Conservation (phyloP, 2,797 vertebrate species). For the Craterocephalus amniculus region DNA sequence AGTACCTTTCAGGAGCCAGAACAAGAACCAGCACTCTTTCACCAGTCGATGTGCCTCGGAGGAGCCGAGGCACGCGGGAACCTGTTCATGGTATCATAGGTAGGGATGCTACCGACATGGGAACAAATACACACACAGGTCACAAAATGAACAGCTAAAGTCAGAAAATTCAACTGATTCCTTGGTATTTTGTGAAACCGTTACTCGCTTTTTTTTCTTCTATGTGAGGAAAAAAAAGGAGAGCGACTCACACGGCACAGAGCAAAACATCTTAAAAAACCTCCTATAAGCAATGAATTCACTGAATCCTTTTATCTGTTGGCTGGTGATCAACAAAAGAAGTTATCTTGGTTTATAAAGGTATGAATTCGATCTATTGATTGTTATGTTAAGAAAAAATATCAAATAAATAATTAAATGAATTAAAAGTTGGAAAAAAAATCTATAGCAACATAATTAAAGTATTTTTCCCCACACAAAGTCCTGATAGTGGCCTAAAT, state of each 20-base stretch:
- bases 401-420: too few relatives aligned
- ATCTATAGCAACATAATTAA: too few relatives aligned
- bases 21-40: conserved; percentile 67
- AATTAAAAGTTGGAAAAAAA: too few relatives aligned
- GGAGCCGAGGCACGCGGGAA: conserved; percentile 84
- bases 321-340: too few relatives aligned
- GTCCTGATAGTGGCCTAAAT: too few relatives aligned
- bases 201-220: conserved; percentile 13
- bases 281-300: not conserved
- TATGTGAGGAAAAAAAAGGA: conserved; percentile 13
- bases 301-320: too few relatives aligned
- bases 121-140: conserved; percentile 35
- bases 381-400: too few relatives aligned
- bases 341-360: too few relatives aligned
- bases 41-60: conserved; percentile 85
- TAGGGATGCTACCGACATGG: conserved; percentile 74
- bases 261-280: conserved; percentile 48
- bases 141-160: conserved; percentile 39
- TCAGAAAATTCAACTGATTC: not conserved
- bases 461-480: too few relatives aligned
- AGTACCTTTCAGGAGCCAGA: conserved; percentile 81
- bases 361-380: too few relatives aligned
- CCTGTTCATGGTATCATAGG: conserved; percentile 85
- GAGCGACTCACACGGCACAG: conserved; percentile 39
- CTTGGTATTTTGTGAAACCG: conserved; percentile 4